phyloP scores from a whole-genome alignment of 2,888 invertebrate genomes.

The Lomographa bimaculata region DNA sequence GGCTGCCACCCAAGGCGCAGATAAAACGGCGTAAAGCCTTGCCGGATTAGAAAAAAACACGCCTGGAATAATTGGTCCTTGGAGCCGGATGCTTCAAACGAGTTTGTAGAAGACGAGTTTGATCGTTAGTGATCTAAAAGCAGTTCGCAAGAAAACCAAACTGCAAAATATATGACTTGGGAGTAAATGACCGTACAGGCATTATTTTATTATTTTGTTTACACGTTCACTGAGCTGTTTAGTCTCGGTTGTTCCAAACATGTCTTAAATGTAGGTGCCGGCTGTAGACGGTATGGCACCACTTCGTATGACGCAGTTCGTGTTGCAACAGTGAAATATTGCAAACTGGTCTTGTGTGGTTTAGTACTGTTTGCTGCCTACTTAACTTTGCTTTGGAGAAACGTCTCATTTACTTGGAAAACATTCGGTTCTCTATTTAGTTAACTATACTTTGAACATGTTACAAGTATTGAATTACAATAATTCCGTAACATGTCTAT shows the following conservation, averaged over 20 bases:
- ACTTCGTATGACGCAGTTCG: slow-evolving; percentile 7
- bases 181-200: neutral
- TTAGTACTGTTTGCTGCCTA: slow-evolving; percentile 8
- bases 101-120: slow-evolving; percentile 10
- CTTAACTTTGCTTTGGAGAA: slow-evolving; percentile 4
- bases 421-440: too few species aligned
- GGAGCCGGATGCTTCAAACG: slow-evolving; percentile 18
- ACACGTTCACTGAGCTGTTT: slow-evolving; percentile 1
- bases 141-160: slow-evolving; percentile 5
- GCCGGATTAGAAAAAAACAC: slow-evolving; percentile 38
- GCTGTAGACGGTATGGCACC: slow-evolving; percentile 24
- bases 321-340: slow-evolving; percentile 19
- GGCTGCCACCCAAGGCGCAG: slow-evolving; percentile 59
- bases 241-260: slow-evolving; percentile 4
- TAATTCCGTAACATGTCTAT: too few species aligned
- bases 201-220: slow-evolving; percentile 8
- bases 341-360: slow-evolving; percentile 11
- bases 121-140: neutral
- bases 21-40: slow-evolving; percentile 32
- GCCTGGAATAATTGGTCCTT: slow-evolving; percentile 22
- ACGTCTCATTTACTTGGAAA: neutral
- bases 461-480: too few species aligned
- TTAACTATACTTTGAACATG: too few species aligned
- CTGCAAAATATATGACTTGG: neutral
- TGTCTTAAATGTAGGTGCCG: slow-evolving; percentile 8